These are phyloP conservation scores for Adelosebastes latens DNA, from an alignment of 2,797 vertebrate species.

Conservation along the genomic window DNA sequence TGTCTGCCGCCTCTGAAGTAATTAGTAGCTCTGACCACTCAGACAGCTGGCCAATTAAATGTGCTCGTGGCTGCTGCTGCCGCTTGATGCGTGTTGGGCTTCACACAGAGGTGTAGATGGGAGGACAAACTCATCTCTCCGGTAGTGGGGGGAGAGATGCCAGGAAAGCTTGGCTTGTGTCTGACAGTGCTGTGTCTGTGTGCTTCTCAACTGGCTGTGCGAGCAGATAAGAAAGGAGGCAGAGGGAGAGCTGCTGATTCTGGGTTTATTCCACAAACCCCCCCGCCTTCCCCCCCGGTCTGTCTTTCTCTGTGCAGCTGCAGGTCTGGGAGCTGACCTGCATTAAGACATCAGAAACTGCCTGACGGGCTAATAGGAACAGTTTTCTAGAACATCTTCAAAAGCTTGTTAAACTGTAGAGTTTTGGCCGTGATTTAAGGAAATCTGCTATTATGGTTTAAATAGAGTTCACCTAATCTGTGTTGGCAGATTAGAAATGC, in stretches of 20 bases:
- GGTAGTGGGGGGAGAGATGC: slow-evolving; percentile 58
- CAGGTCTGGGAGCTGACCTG: slow-evolving; percentile 77
- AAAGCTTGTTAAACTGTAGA: slow-evolving; percentile 76
- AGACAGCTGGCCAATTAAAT: slow-evolving; percentile 75
- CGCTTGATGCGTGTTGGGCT: slow-evolving; percentile 68
- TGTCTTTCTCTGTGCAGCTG: slow-evolving; percentile 72
- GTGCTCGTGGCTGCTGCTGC: slow-evolving; percentile 64
- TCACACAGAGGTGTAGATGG: slow-evolving; percentile 75
- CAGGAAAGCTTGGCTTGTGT: slow-evolving; percentile 75
- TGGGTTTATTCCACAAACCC: slow-evolving; percentile 57
- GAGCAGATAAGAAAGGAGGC: slow-evolving; percentile 78
- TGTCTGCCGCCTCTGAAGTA: slow-evolving; percentile 52
- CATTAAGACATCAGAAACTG: slow-evolving; percentile 81
- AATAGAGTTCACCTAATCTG: slow-evolving; percentile 80
- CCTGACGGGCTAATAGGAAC: slow-evolving; percentile 73
- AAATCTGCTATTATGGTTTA: slow-evolving; percentile 78
- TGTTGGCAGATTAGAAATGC: slow-evolving; percentile 74
- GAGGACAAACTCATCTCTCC: slow-evolving; percentile 71
- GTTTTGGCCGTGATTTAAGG: slow-evolving; percentile 79
- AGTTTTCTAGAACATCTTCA: slow-evolving; percentile 75
- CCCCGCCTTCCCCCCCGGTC: background rate
- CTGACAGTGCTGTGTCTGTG: slow-evolving; percentile 69
- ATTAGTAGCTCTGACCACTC: slow-evolving; percentile 65
- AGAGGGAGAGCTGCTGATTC: slow-evolving; percentile 73
- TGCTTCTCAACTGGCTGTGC: slow-evolving; percentile 74